A percentile compares a stretch with the other conserved stretches of the same genome.
phyloP scores from a whole-genome alignment of 2,888 invertebrate species.

The Drosophila falleni region DNA sequence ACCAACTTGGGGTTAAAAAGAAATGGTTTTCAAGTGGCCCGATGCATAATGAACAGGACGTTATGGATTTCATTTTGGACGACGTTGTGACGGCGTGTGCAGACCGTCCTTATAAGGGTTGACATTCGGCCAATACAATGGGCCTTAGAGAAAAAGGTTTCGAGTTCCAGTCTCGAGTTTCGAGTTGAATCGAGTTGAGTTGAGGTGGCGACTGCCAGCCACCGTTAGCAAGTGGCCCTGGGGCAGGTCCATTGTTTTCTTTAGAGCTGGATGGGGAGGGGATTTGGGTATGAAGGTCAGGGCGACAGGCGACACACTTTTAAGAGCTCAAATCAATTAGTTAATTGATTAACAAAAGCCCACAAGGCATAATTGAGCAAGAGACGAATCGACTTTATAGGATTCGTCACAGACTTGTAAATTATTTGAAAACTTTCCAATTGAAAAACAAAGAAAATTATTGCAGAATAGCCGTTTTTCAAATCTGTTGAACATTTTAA shows the following conservation, averaged over 20 bases:
- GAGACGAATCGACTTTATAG: background rate
- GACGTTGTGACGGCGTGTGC: conserved; percentile 62
- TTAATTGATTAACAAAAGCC: conserved; percentile 80
- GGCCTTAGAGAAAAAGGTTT: conserved; percentile 44
- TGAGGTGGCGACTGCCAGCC: conserved; percentile 68
- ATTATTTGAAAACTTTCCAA: conserved; percentile 12
- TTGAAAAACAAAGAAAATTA: conserved; percentile 1
- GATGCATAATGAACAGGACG: conserved; percentile 75
- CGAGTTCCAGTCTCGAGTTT: conserved; percentile 38
- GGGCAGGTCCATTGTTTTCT: conserved; percentile 53
- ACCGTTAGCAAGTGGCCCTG: conserved; percentile 58
- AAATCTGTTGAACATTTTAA: background rate
- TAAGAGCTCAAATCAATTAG: conserved; percentile 81
- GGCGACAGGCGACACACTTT: conserved; percentile 67
- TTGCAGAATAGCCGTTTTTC: background rate
- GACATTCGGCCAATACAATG: conserved; percentile 64
- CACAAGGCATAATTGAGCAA: conserved; percentile 22
- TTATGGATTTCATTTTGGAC: conserved; percentile 48
- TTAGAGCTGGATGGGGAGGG: background rate
- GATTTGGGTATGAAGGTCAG: conserved; percentile 13
- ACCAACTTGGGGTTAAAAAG: conserved; percentile 53
- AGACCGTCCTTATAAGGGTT: conserved; percentile 63
- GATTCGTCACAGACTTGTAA: conserved; percentile 13
- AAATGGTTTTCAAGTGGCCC: conserved; percentile 73
- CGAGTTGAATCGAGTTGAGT: conserved; percentile 60